Conservation (phyloP, 92 coral and sea anemone species). For the Galaxea fascicularis region DNA sequence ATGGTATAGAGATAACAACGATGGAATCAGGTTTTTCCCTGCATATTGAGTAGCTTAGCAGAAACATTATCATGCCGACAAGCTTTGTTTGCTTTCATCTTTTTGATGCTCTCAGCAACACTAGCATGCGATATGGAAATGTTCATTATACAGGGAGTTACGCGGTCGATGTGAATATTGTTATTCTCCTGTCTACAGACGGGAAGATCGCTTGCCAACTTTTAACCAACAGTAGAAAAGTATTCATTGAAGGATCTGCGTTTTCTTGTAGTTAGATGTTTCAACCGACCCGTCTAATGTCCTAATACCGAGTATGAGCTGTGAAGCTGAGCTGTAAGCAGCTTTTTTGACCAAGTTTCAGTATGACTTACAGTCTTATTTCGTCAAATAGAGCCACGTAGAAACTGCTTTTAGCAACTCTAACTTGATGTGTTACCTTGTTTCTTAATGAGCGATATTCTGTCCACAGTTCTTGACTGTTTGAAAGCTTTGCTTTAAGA, state of each 20-base stretch:
- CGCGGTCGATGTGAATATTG: too few species aligned
- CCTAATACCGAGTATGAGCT: conserved; percentile 3
- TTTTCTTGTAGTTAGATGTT: conserved; percentile 8
- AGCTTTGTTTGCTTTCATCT: too few species aligned
- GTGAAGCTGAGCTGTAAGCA: neutral
- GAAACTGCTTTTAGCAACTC: neutral
- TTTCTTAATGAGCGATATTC: neutral
- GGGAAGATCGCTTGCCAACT: conserved; percentile 17
- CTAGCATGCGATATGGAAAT: too few species aligned
- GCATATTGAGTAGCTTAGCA: too few species aligned
- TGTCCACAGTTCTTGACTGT: conserved; percentile 32
- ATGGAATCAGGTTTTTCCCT: conserved; percentile 9
- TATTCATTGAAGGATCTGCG: conserved; percentile 7
- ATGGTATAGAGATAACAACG: neutral
- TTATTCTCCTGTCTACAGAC: conserved; percentile 15
- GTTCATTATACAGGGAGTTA: too few species aligned
- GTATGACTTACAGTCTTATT: conserved; percentile 19
- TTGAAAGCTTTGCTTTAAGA: conserved; percentile 16
- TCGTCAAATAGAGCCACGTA: conserved; percentile 4
- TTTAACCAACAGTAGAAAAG: conserved; percentile 12
- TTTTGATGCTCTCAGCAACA: too few species aligned
- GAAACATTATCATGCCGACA: too few species aligned
- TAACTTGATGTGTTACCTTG: neutral
- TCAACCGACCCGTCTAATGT: conserved; percentile 1
- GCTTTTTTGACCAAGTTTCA: conserved; percentile 13